Evolutionary conservation across 2,113 vertebrate genomes (phyloP), one percentile per base, ranked within the genome.

Genomic region (Lagopus leucura): DNA sequence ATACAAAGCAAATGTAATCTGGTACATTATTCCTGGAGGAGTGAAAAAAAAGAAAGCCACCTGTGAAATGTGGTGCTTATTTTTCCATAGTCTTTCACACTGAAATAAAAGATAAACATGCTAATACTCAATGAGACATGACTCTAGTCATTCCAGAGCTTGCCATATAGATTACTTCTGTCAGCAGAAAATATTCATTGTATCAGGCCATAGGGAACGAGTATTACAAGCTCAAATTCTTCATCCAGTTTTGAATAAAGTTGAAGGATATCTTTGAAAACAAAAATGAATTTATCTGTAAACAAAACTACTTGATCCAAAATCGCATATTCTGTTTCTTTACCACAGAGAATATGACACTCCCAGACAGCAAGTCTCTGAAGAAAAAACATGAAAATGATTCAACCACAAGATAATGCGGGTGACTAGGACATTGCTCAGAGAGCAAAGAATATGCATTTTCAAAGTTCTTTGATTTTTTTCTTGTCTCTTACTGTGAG

Each of bases 371-470:
- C 8, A 82, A 57, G 72, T 3, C 5, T 52, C 70, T 34, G 20
- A 42, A 82, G 91, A 76, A 11, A 0, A 42, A 61, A 42, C 5
- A 22, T 42, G 38, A 89, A 78, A 91, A 91, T 43, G 0, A 54
- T 58, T 65, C 20, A 87, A 32, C 1, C 11, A 79, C 9, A 65
- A 47, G 12, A 15, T 10, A 63, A 22, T 61, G 38, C 38, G 38
- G 38, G 38, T 54, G 32, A 45, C 13, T 40, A 69, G 19, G 16
- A 30, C 19, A 64, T 20, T 3, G 17, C 11, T 47, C 0, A 0
- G 8, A 50, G 15, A 45, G 2, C 22, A 80, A 82, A 91, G 18
- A n/a, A 55, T 63, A 89, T 73, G 2, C 3, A 54, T 38, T 10
- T 34, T 91, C 14, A 17, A 65, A 72, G 5, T 13, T 3, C 4